Conservation (phyloP, 2,888 invertebrate genomes). For the Idaea dimidiata region DNA sequence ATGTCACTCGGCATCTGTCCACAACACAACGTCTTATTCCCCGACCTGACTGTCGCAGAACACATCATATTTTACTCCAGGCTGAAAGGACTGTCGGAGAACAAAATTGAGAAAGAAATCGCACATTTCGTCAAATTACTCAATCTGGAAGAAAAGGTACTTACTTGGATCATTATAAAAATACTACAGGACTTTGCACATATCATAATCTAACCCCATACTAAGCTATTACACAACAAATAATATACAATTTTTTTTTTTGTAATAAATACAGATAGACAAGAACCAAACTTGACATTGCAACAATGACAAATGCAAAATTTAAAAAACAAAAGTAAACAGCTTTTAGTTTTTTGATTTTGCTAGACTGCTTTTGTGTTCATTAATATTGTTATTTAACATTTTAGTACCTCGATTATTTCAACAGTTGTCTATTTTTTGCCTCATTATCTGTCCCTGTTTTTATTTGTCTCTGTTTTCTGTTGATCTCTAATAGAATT, state of each 20-base stretch:
- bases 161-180: constrained; percentile 5
- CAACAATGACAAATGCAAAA: too few species aligned
- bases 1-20: constrained; percentile 90
- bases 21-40: constrained; percentile 92
- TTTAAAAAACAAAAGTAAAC: too few species aligned
- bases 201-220: too few species aligned
- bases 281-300: too few species aligned
- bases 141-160: constrained; percentile 84
- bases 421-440: background rate
- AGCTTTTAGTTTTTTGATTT: too few species aligned
- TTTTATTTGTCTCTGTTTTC: background rate
- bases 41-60: constrained; percentile 90
- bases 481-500: background rate
- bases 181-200: too few species aligned
- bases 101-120: constrained; percentile 82
- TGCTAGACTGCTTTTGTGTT: too few species aligned
- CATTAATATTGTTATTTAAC: too few species aligned
- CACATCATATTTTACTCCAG: constrained; percentile 91
- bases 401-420: too few species aligned
- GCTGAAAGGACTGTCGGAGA: constrained; percentile 82
- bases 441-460: background rate
- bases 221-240: too few species aligned
- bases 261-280: background rate
- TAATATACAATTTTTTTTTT: too few species aligned
- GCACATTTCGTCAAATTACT: constrained; percentile 84